These are phyloP conservation scores for Drosophila mulleri DNA, from an alignment of 2,888 invertebrate genomes.

Conservation along the genomic window DNA sequence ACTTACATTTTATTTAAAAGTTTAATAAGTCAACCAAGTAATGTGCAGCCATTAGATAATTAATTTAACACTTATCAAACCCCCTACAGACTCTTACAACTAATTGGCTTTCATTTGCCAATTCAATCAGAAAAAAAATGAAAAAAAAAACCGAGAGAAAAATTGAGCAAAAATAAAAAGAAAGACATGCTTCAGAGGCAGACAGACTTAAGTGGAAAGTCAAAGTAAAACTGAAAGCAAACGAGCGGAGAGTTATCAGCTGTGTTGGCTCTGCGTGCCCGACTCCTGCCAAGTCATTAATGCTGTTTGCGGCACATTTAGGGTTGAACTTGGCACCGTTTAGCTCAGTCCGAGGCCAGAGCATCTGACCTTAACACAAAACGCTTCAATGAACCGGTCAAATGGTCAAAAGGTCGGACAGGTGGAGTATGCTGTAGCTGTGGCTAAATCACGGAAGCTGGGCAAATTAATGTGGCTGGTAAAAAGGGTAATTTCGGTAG, in stretches of 20 bases:
- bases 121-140: conserved; percentile 49
- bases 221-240: conserved; percentile 34
- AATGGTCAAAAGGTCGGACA: conserved; percentile 60
- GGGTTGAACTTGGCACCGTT: conserved; percentile 44
- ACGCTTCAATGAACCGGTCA: conserved; percentile 75
- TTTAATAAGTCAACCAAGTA: conserved; percentile 52
- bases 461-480: conserved; percentile 74
- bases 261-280: conserved; percentile 3
- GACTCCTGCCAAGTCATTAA: conserved; percentile 63
- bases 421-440: conserved; percentile 19
- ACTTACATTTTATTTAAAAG: conserved; percentile 62
- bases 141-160: not conserved
- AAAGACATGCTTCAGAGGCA: conserved; percentile 3
- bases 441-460: conserved; percentile 60
- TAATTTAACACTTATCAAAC: conserved; percentile 72
- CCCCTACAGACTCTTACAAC: conserved; percentile 38
- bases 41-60: conserved; percentile 71
- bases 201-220: conserved; percentile 38
- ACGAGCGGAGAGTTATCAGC: conserved; percentile 7
- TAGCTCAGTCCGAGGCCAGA: not conserved
- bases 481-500: conserved; percentile 76
- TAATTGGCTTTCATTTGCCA: conserved; percentile 76
- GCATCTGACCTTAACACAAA: conserved; percentile 48
- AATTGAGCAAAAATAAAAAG: not conserved
- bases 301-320: conserved; percentile 69